phyloP scores from a whole-genome alignment of 2,113 vertebrate genomes.

The Nannobrachium achirus region DNA sequence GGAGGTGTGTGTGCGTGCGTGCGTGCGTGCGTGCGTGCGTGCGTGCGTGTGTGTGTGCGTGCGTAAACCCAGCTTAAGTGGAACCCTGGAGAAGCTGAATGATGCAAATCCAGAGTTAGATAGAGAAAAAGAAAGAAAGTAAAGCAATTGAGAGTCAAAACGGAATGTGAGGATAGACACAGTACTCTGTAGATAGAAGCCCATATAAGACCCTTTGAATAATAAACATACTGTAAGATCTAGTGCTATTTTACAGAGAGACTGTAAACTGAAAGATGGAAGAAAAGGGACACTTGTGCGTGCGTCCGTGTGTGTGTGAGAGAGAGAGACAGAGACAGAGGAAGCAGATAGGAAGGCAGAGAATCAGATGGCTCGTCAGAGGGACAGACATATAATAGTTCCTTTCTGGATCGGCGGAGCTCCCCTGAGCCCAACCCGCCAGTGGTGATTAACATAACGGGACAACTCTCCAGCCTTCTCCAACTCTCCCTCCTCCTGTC shows the following conservation, averaged over 20 bases:
- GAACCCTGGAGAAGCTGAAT: no score
- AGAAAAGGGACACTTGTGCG: no score
- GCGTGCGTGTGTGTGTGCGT: background rate
- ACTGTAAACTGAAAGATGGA: background rate
- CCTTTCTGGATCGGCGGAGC: constrained; percentile 43
- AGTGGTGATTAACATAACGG: constrained; percentile 62
- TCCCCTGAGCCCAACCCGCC: constrained; percentile 53
- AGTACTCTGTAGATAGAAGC: background rate
- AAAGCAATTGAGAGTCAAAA: background rate
- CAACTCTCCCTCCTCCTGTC: constrained; percentile 12
- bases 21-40: background rate
- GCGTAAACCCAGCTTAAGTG: background rate
- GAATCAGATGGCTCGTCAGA: constrained; percentile 17
- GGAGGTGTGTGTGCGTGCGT: background rate
- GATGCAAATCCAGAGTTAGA: background rate
- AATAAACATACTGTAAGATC: background rate
- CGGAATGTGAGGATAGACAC: background rate
- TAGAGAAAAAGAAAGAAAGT: background rate
- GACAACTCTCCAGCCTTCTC: constrained; percentile 23
- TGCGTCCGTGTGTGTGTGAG: background rate
- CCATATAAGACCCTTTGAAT: background rate
- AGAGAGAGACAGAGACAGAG: constrained; percentile 13
- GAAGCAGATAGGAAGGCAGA: background rate
- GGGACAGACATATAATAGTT: constrained; percentile 50
- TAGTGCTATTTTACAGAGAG: background rate